Evolutionary conservation across 2,113 vertebrate species (phyloP), one percentile per base, ranked within the genome.

Genomic region (Catharus minimus): DNA sequence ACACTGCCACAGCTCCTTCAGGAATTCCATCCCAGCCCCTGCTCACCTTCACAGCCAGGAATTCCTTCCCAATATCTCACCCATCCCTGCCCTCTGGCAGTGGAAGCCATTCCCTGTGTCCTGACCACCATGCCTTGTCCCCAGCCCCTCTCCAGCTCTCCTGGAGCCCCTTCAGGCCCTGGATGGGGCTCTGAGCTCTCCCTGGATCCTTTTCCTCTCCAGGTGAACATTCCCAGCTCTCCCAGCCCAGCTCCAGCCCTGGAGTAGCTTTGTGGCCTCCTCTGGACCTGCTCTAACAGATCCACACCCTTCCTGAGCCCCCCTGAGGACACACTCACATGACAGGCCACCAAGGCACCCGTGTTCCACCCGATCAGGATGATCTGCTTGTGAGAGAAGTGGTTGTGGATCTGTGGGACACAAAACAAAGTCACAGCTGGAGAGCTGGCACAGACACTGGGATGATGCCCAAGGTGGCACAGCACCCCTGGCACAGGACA

Each of bases 331-430:
- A 26, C 8, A 98, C 99, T 98, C 95, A 99, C 99, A 1, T 99
- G 99, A 96, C 99, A 99, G 82, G 99, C 98, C 53, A 99, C 98
- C 90, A 99, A 96, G 38, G 99, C 99, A 39, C 99, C 99, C 2
- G 98, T 98, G 60, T 99, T 99, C 99, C 99, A 99, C 52, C 99
- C 99, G 9, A 99, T 98, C 79, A 99, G 96, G 93, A 99, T 98
- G 65, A 99, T 98, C 9, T 99, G 99, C 89, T 99, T 99, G 95
- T 99, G 99, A 8, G 99, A 99, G 64, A 99, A 99, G 95, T 99
- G 99, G 93, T 96, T 99, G 96, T 99, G 99, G 95, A 99, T 98
- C 99, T 99, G 94, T 4, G 4, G 38, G 53, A 93, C 17, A 93
- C 33, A 74, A 23, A 20, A 20, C 33, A 14, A 11, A 86, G 32